Evolutionary conservation across 2,888 invertebrate species (phyloP).

Genomic region (Schizaphis graminum): DNA sequence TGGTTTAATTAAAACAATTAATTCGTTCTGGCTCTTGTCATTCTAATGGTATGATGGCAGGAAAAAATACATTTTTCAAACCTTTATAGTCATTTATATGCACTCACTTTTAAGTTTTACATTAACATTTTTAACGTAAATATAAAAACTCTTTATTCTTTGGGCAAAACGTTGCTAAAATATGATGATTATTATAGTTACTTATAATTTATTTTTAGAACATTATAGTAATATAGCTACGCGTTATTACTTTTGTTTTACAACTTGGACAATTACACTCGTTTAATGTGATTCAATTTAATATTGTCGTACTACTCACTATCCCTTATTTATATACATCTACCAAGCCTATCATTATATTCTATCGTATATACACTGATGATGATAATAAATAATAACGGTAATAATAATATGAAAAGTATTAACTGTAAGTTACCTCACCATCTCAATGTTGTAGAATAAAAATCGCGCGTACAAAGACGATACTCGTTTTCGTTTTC

Average conservation of each 20-base stretch:
- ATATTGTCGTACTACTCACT: neutral
- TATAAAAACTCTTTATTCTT: neutral
- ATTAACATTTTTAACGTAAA: neutral
- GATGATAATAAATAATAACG: neutral
- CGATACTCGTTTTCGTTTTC: neutral
- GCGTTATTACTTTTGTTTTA: neutral
- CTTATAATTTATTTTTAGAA: neutral
- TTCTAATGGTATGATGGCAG: neutral
- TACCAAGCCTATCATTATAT: neutral
- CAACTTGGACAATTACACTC: neutral
- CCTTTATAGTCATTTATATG: neutral
- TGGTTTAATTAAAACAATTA: conserved; percentile 55
- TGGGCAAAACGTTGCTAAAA: neutral
- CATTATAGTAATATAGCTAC: neutral
- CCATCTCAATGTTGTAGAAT: neutral
- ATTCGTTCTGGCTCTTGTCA: neutral
- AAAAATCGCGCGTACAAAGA: neutral
- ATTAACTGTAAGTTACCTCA: neutral
- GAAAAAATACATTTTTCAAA: conserved; percentile 26
- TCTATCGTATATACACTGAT: neutral
- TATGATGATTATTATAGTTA: neutral
- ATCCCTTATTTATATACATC: neutral
- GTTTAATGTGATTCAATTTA: neutral
- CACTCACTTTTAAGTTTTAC: neutral
- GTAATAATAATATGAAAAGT: neutral